These are phyloP conservation scores for Meandrusa payeni DNA, from an alignment of 2,888 invertebrate genomes.

Conservation along the genomic window DNA sequence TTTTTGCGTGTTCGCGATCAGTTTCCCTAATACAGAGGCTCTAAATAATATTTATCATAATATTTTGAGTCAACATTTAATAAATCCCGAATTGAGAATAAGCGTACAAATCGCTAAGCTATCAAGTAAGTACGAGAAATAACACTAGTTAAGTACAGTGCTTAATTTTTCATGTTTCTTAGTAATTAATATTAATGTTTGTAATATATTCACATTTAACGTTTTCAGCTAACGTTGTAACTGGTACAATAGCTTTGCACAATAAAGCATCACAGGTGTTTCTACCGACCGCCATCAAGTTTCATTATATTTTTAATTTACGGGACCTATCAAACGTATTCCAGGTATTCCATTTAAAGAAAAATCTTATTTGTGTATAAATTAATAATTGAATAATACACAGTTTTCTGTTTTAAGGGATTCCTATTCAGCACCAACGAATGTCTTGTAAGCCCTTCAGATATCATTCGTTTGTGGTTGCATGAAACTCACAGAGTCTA, in stretches of 20 bases:
- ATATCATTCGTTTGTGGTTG: constrained; percentile 94
- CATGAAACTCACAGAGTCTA: constrained; percentile 97
- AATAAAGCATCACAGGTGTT: constrained; percentile 93
- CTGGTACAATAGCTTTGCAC: constrained; percentile 91
- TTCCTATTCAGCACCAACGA: constrained; percentile 94
- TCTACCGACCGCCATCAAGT: constrained; percentile 97
- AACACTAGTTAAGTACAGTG: too few species aligned
- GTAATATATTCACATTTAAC: too few species aligned
- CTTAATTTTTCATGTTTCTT: too few species aligned
- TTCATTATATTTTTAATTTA: constrained; percentile 97
- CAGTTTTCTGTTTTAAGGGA: constrained; percentile 81
- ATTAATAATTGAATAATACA: neutral
- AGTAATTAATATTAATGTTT: too few species aligned
- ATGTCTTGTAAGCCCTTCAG: constrained; percentile 88
- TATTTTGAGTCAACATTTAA: constrained; percentile 92
- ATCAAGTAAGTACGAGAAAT: constrained; percentile 56
- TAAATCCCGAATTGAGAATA: constrained; percentile 91
- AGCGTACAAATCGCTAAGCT: constrained; percentile 84
- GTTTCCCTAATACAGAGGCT: constrained; percentile 90
- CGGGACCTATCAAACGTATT: constrained; percentile 97
- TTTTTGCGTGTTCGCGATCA: constrained; percentile 93
- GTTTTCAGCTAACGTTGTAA: constrained; percentile 84
- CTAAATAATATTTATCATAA: constrained; percentile 93
- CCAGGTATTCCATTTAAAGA: constrained; percentile 83
- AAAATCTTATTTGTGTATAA: neutral